Conservation (phyloP, 2,888 invertebrate genomes). For the Sialis fuliginosa region DNA sequence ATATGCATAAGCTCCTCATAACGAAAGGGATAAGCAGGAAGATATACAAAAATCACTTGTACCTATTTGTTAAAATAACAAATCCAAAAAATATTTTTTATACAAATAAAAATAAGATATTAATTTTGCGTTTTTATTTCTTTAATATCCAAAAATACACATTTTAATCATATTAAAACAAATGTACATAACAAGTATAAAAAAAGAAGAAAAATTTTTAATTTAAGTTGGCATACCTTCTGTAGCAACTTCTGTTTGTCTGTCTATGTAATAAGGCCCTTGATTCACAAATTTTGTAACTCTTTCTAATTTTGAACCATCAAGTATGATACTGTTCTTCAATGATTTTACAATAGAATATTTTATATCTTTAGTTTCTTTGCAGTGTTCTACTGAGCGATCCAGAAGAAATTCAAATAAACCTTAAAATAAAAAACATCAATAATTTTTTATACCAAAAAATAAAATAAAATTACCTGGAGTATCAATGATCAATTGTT, state of each 20-base stretch:
- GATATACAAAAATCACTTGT: too few species aligned
- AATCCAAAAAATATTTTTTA: too few species aligned
- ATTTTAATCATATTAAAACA: too few species aligned
- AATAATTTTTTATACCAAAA: neutral
- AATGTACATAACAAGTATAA: too few species aligned
- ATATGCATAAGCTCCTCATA: too few species aligned
- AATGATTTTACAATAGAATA: conserved; percentile 51
- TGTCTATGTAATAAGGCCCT: conserved; percentile 60
- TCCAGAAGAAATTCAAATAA: conserved; percentile 66
- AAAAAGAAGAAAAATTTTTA: neutral
- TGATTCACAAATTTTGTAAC: conserved; percentile 52
- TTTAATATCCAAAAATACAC: too few species aligned
- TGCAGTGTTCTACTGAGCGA: conserved; percentile 46
- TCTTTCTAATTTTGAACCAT: conserved; percentile 36
- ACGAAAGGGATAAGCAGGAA: too few species aligned
- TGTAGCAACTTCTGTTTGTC: conserved; percentile 54
- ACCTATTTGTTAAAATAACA: too few species aligned
- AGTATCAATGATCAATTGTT: conserved; percentile 46
- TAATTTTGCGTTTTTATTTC: too few species aligned
- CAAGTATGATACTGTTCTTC: conserved; percentile 32
- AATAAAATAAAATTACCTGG: conserved; percentile 33
- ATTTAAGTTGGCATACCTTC: conserved; percentile 31
- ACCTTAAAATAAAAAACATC: conserved; percentile 25
- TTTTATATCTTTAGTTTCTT: conserved; percentile 56
- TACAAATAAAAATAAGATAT: too few species aligned